Conservation (phyloP, 2,113 vertebrate species). For the Saccopteryx bilineata region DNA sequence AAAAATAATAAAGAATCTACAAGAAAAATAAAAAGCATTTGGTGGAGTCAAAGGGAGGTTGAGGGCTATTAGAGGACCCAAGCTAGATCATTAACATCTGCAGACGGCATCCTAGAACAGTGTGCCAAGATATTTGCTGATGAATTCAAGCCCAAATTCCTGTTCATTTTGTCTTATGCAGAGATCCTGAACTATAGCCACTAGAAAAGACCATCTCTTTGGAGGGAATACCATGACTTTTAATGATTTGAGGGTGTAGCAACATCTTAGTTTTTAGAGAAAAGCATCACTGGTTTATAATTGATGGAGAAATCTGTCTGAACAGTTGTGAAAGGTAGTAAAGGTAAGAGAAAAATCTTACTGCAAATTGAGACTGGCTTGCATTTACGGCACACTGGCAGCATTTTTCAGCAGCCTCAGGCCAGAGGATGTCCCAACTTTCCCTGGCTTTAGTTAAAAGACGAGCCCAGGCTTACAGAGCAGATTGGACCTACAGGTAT, state of each 20-base stretch:
- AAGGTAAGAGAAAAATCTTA: conserved; percentile 33
- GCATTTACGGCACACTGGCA: background rate
- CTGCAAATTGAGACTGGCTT: background rate
- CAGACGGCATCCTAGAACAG: conserved; percentile 19
- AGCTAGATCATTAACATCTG: conserved; percentile 8
- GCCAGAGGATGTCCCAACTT: background rate
- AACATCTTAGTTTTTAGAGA: conserved; percentile 39
- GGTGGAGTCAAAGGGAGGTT: background rate
- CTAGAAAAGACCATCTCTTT: conserved; percentile 42
- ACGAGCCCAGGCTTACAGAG: background rate
- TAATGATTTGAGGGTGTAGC: background rate
- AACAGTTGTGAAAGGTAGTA: conserved; percentile 1
- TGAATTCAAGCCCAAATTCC: conserved; percentile 14
- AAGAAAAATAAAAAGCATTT: background rate
- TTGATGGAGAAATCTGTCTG: conserved; percentile 17
- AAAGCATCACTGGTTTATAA: conserved; percentile 7
- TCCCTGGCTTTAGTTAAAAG: background rate
- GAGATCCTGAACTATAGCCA: background rate
- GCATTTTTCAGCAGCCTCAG: background rate
- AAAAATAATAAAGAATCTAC: conserved; percentile 18
- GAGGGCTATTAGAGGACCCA: background rate
- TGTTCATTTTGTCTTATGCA: conserved; percentile 24
- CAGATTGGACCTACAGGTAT: background rate
- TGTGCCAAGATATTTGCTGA: background rate
- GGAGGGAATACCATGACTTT: background rate